Base-by-base conservation (phyloP, 2,113 vertebrate genomes). In the Protomyctophum bolini region DNA sequence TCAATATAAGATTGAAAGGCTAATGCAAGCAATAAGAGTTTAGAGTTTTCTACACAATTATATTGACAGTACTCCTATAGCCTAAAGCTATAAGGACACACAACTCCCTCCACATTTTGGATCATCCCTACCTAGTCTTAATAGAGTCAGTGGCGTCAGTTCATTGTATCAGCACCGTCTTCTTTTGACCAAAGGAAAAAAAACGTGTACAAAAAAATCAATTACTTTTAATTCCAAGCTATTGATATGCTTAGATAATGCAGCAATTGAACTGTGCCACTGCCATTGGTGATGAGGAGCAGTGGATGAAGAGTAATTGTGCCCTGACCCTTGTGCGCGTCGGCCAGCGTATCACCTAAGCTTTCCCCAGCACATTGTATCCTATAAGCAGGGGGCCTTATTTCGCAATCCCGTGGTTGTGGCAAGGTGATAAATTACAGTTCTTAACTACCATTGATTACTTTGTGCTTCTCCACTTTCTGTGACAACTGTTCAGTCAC, bases 381-480 rank as follows among this genome's bases (percentile, higher is more conserved):
- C 70, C 75, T 60, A 73, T 76, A 66, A 75, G 73, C 64, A 82
- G 75, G 70, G 89, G 91, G 91, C 89, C 91, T 92, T 86, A 89
- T 93, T 91, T 91, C 89, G 90, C 91, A 94, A 93, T 79, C 70
- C 75, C 94, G 94, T 94, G 92, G 94, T 91, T 91, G 93, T 96
- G 96, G 96, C 97, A 98, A 94, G 85, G 94, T 98, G 97, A 98
- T 98, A 95, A 98, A 99, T 98, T 97, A 97, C 95, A 89, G 91
- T 93, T 97, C 94, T 97, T 96, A 94, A 92, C 94, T 94, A 94
- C 92, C 98, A 99, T 96, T 95, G 96, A 99, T 99, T 95, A 94
- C 93, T 94, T 91, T 87, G 91, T 94, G 95, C 93, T 98, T 93
- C 94, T 94, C 92, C 92, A 94, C 94, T 94, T 94, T 94, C 86